Conservation (phyloP, 2,888 invertebrate genomes). For the Heteropelma amictum region DNA sequence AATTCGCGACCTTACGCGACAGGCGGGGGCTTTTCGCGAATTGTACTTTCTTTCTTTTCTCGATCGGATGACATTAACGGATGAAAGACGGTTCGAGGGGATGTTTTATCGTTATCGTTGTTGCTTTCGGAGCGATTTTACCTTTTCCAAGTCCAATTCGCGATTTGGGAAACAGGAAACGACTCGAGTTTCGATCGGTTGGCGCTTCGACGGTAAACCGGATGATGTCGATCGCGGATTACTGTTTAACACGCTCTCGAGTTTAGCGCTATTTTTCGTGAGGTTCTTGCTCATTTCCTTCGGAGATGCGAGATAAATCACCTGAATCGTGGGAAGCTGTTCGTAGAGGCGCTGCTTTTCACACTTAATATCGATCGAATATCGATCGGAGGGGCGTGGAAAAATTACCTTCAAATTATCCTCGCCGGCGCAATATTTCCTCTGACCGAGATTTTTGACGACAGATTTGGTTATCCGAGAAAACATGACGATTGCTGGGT, state of each 20-base stretch:
- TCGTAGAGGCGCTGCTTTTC: not conserved
- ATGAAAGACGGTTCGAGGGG: no score
- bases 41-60: no score
- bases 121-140: not conserved
- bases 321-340: slow-evolving; percentile 7
- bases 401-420: slow-evolving; percentile 63
- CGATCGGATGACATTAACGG: no score
- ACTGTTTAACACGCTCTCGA: not conserved
- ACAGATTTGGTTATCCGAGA: slow-evolving; percentile 70
- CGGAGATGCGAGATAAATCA: slow-evolving; percentile 24
- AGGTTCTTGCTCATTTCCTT: slow-evolving; percentile 28
- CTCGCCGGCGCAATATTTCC: slow-evolving; percentile 58
- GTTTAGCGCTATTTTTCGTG: slow-evolving; percentile 23
- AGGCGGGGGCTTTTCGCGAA: no score
- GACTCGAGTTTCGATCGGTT: slow-evolving; percentile 6
- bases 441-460: slow-evolving; percentile 63
- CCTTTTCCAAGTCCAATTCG: slow-evolving; percentile 51
- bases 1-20: not conserved
- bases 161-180: slow-evolving; percentile 45
- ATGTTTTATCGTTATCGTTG: no score
- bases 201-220: no score
- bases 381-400: not conserved
- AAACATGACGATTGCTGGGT: slow-evolving; percentile 66
- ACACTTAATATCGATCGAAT: not conserved
- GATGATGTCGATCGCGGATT: not conserved